phyloP scores from a whole-genome alignment of 2,113 vertebrate species.

The Myiozetetes cayanensis region DNA sequence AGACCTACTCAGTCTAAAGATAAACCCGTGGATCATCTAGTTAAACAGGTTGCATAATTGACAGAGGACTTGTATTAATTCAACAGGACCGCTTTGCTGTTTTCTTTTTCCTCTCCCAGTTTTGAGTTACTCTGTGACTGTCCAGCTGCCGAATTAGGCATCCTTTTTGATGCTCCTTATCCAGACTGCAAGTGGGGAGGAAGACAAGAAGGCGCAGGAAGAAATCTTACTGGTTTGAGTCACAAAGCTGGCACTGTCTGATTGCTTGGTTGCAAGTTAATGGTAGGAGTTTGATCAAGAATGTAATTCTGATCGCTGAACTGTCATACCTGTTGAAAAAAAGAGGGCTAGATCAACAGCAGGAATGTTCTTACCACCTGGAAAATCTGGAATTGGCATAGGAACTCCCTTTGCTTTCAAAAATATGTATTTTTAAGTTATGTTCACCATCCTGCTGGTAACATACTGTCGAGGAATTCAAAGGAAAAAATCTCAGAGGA shows the following conservation, averaged over 20 bases:
- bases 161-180: conserved; percentile 32
- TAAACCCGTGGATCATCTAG: background rate
- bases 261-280: conserved; percentile 71
- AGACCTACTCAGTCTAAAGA: conserved; percentile 39
- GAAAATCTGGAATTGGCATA: conserved; percentile 42
- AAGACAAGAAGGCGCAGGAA: conserved; percentile 61
- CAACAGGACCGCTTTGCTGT: background rate
- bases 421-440: background rate
- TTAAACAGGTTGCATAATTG: background rate
- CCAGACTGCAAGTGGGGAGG: conserved; percentile 52
- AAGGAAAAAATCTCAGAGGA: background rate
- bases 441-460: conserved; percentile 25
- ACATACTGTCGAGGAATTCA: background rate
- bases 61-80: conserved; percentile 8
- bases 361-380: conserved; percentile 54
- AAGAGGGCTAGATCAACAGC: conserved; percentile 70
- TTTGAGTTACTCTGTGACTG: conserved; percentile 17
- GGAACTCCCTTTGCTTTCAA: background rate
- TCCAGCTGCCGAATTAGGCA: background rate
- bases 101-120: background rate
- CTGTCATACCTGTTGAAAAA: conserved; percentile 72
- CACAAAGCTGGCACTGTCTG: conserved; percentile 72
- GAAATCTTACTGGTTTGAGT: conserved; percentile 74
- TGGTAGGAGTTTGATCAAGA: conserved; percentile 74
- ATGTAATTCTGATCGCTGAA: conserved; percentile 73